phyloP scores from a whole-genome alignment of 2,797 vertebrate species.

The Otolemur crassicaudatus region DNA sequence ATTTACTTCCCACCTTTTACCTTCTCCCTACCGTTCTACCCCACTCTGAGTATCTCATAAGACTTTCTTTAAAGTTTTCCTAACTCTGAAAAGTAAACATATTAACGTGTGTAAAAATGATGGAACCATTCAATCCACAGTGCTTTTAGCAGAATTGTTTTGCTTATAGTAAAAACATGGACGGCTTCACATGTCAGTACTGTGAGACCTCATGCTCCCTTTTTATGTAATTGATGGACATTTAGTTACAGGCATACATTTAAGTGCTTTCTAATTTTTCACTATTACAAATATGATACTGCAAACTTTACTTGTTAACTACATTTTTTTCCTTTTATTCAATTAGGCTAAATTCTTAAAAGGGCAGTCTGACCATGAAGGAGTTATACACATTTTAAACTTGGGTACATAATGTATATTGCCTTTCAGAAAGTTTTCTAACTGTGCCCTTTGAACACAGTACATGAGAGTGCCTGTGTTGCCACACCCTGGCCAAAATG shows the following conservation, averaged over 20 bases:
- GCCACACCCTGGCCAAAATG: conserved; percentile 5
- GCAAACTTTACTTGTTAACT: not conserved
- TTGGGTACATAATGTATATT: not conserved
- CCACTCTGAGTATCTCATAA: not conserved
- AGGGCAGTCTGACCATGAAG: not conserved
- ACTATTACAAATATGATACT: not conserved
- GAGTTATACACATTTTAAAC: not conserved
- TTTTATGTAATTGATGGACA: not conserved
- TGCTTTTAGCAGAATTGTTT: not conserved
- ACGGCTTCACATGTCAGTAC: not conserved
- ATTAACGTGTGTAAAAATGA: not conserved
- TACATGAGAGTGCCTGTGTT: not conserved
- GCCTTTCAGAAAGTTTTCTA: not conserved
- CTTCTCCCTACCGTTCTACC: not conserved
- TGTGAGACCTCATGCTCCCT: not conserved
- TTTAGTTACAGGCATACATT: not conserved
- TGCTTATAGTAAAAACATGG: not conserved
- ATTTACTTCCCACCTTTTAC: not conserved
- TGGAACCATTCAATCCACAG: not conserved
- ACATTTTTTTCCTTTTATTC: not conserved
- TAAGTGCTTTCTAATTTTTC: not conserved
- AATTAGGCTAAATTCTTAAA: conserved; percentile 30
- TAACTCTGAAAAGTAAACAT: not conserved
- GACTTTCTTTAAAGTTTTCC: not conserved
- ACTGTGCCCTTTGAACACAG: not conserved